These are phyloP conservation scores for Bombyx mandarina DNA, from an alignment of 1,140 invertebrate genomes.

Conservation along the genomic window DNA sequence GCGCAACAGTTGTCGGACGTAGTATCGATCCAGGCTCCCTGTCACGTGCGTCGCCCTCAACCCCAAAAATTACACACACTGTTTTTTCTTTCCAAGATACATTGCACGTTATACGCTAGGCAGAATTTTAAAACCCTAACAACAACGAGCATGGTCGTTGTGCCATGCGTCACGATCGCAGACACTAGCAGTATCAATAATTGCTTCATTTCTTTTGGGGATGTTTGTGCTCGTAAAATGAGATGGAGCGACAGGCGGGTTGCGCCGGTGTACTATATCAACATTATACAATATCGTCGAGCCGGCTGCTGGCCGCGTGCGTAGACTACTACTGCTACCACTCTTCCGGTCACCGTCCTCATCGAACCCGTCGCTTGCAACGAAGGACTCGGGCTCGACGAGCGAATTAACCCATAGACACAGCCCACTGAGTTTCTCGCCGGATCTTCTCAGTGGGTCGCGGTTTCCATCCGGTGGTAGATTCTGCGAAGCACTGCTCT, in stretches of 20 bases:
- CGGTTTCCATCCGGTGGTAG: too few species aligned
- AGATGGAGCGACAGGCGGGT: conserved; percentile 21
- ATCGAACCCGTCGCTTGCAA: too few species aligned
- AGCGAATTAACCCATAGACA: too few species aligned
- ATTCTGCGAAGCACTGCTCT: too few species aligned
- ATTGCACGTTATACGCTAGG: conserved; percentile 12
- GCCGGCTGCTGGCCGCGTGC: too few species aligned
- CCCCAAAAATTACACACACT: conserved; percentile 5
- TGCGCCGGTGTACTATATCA: not conserved
- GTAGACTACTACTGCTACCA: too few species aligned
- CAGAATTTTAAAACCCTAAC: too few species aligned
- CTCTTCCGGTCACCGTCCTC: too few species aligned
- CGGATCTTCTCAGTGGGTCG: too few species aligned
- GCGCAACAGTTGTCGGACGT: conserved; percentile 64
- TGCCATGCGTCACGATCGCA: not conserved
- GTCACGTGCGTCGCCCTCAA: conserved; percentile 51
- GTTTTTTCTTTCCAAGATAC: conserved; percentile 2
- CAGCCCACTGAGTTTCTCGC: too few species aligned
- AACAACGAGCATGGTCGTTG: conserved; percentile 9
- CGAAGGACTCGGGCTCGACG: too few species aligned
- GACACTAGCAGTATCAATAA: conserved; percentile 19
- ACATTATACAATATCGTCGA: too few species aligned
- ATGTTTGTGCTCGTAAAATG: conserved; percentile 26
- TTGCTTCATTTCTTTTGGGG: conserved; percentile 36
- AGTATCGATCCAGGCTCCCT: conserved; percentile 41